These are phyloP conservation scores for Natator depressus DNA, from an alignment of 2,113 vertebrate genomes.

Conservation along the genomic window DNA sequence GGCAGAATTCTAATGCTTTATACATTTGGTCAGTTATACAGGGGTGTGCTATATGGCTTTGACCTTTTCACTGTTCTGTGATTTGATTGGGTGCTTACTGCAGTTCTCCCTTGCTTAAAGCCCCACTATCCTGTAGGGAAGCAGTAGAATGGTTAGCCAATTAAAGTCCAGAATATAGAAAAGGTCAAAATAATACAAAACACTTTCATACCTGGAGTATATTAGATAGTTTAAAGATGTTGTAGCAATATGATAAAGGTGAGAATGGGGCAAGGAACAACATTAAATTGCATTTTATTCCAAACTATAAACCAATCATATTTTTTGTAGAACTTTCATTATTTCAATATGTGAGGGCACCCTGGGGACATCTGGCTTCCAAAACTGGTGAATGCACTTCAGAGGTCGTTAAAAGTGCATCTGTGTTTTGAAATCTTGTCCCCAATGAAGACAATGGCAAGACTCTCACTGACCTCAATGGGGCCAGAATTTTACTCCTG, in stretches of 20 bases:
- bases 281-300: not conserved
- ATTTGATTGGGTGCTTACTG: not conserved
- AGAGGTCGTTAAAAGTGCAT: not conserved
- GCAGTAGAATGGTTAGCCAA: not conserved
- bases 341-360: not conserved
- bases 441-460: not conserved
- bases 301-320: not conserved
- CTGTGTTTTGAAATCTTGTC: not conserved
- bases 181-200: conserved; percentile 48
- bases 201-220: not conserved
- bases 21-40: not conserved
- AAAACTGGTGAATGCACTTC: rapidly evolving
- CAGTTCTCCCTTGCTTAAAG: not conserved
- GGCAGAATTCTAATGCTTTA: conserved; percentile 21
- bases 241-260: conserved; percentile 4
- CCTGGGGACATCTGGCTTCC: rapidly evolving
- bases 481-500: not conserved
- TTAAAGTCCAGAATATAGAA: conserved; percentile 54
- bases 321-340: not conserved
- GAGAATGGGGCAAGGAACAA: not conserved
- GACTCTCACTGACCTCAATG: not conserved
- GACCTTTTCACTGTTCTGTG: conserved; percentile 44
- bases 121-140: conserved; percentile 20
- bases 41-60: conserved; percentile 22
- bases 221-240: not conserved